Percentiles rank a stretch among this genome's conserved stretches.
Evolutionary conservation across 2,888 invertebrate species (phyloP).

Genomic region (Ormyrus pomaceus): DNA sequence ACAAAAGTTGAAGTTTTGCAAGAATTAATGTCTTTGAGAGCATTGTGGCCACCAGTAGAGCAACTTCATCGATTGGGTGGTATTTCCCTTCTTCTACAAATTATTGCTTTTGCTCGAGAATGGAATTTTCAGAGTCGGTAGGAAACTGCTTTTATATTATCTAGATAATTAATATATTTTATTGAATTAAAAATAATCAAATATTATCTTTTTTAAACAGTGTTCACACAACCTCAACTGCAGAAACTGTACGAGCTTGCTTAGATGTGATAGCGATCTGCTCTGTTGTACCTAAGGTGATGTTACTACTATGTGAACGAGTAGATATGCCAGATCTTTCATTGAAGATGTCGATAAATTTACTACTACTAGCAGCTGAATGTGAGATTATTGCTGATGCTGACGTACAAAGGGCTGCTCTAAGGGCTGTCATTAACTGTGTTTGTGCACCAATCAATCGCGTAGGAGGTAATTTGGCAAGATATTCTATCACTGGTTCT

Average conservation of each 20-base stretch:
- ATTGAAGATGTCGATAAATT: constrained; percentile 80
- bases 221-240: constrained; percentile 76
- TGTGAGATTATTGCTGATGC: constrained; percentile 94
- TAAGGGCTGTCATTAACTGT: constrained; percentile 94
- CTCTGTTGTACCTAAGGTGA: constrained; percentile 90
- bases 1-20: constrained; percentile 90
- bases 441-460: constrained; percentile 93
- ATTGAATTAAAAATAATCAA: too few species aligned
- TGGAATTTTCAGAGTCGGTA: constrained; percentile 93
- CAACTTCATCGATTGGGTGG: constrained; percentile 91
- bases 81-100: constrained; percentile 86
- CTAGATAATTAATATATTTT: not conserved
- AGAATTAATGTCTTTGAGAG: constrained; percentile 84
- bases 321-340: constrained; percentile 87
- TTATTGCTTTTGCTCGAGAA: constrained; percentile 92
- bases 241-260: constrained; percentile 88
- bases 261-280: constrained; percentile 94
- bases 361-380: constrained; percentile 83
- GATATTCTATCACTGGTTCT: constrained; percentile 77
- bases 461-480: constrained; percentile 78
- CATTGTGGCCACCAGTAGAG: constrained; percentile 92
- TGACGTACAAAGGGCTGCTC: constrained; percentile 93
- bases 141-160: constrained; percentile 31
- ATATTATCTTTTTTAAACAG: constrained; percentile 48
- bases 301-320: constrained; percentile 84